Conservation (phyloP, 2,113 vertebrate genomes). For the Chionis minor region DNA sequence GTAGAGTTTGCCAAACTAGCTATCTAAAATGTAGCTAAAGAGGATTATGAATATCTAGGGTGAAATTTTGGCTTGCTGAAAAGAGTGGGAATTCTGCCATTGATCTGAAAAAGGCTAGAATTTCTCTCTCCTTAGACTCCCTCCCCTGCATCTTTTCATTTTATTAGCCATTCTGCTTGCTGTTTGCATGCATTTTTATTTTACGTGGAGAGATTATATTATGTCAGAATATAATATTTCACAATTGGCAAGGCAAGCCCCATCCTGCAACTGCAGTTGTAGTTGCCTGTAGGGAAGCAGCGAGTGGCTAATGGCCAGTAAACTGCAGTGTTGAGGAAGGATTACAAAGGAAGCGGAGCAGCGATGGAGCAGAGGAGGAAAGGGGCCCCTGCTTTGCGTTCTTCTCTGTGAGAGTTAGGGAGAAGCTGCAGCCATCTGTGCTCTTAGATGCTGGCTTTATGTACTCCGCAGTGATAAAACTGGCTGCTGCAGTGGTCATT, state of each 20-base stretch:
- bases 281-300: neutral
- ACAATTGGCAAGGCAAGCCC: neutral
- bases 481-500: neutral
- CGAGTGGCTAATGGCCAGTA: neutral
- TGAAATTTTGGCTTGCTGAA: neutral
- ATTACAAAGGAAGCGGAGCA: neutral
- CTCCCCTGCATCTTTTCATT: neutral
- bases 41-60: neutral
- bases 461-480: neutral
- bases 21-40: neutral
- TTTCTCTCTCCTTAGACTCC: neutral
- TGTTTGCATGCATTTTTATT: slow-evolving; percentile 26
- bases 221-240: slow-evolving; percentile 44
- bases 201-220: neutral
- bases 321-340: neutral
- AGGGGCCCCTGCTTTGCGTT: slow-evolving; percentile 8
- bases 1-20: neutral
- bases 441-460: neutral
- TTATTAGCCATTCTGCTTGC: neutral
- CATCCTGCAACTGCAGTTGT: neutral
- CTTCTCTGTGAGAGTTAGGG: neutral
- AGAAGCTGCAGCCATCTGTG: slow-evolving; percentile 30
- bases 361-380: neutral
- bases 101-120: neutral
- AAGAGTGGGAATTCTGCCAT: slow-evolving; percentile 6